Percentiles rank a stretch among this genome's conserved stretches.
Evolutionary conservation across 2,797 vertebrate species (phyloP).

Genomic region (Smutsia temminckii): DNA sequence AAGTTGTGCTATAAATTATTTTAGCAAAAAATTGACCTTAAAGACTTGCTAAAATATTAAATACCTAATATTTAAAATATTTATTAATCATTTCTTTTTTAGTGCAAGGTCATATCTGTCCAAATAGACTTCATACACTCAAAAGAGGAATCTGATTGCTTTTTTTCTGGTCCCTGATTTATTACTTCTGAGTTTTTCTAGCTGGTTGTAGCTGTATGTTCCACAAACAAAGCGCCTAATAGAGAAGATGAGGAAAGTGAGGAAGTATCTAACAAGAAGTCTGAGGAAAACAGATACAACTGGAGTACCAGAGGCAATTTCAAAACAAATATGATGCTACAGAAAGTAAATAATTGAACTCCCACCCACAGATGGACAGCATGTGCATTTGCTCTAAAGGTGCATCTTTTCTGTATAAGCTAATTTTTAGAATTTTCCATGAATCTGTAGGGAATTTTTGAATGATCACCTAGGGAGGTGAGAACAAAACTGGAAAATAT

Average conservation of each 20-base stretch:
- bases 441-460: background rate
- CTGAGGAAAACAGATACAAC: background rate
- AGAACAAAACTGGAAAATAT: conserved; percentile 7
- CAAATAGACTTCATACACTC: background rate
- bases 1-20: conserved; percentile 36
- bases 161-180: background rate
- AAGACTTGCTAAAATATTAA: conserved; percentile 60
- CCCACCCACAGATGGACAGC: background rate
- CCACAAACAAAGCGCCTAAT: background rate
- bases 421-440: conserved; percentile 1
- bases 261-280: background rate
- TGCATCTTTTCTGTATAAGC: background rate
- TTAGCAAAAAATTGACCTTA: conserved; percentile 55
- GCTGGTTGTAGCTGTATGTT: background rate
- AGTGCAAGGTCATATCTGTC: conserved; percentile 19
- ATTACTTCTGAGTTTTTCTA: background rate
- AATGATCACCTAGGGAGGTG: background rate
- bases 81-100: conserved; percentile 32
- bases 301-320: background rate
- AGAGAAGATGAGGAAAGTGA: too few species aligned
- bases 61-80: conserved; percentile 33
- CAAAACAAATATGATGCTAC: background rate
- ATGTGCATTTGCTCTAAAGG: background rate
- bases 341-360: background rate
- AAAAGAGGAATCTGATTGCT: background rate